Evolutionary conservation across 2,888 invertebrate genomes (phyloP).

Genomic region (Lycaena phlaeas): DNA sequence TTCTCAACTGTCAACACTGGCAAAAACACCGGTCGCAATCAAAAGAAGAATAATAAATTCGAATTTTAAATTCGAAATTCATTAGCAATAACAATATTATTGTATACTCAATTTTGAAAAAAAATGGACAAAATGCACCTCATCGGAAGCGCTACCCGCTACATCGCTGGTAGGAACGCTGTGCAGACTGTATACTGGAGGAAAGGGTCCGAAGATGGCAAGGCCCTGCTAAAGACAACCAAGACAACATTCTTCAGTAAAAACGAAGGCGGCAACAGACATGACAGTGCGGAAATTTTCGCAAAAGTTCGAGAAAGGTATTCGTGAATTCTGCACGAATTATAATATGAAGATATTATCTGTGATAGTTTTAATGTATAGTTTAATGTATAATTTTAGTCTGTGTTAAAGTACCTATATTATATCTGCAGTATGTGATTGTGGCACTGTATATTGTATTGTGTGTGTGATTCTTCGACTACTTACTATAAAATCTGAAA

Average conservation of each 20-base stretch:
- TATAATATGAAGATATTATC: slow-evolving; percentile 10
- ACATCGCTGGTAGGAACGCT: slow-evolving; percentile 81
- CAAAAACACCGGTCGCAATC: no score
- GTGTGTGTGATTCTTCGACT: not conserved
- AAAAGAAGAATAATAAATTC: not conserved
- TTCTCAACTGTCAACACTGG: not conserved
- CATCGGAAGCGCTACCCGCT: slow-evolving; percentile 80
- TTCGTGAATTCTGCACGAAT: slow-evolving; percentile 34
- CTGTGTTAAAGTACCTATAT: not conserved
- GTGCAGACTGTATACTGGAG: slow-evolving; percentile 86
- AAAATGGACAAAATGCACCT: slow-evolving; percentile 69
- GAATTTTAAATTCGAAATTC: not conserved
- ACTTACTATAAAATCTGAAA: not conserved
- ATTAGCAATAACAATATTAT: no score
- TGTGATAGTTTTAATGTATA: slow-evolving; percentile 18
- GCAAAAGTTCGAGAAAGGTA: slow-evolving; percentile 56
- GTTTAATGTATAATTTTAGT: slow-evolving; percentile 5
- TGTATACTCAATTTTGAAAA: no score
- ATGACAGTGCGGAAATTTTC: slow-evolving; percentile 62
- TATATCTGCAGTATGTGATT: not conserved
- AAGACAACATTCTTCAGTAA: slow-evolving; percentile 73
- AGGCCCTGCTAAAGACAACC: slow-evolving; percentile 69
- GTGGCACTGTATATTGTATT: not conserved
- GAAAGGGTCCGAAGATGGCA: slow-evolving; percentile 57
- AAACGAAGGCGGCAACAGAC: slow-evolving; percentile 55